Conservation (phyloP, 2,113 vertebrate genomes). For the Murina feae region DNA sequence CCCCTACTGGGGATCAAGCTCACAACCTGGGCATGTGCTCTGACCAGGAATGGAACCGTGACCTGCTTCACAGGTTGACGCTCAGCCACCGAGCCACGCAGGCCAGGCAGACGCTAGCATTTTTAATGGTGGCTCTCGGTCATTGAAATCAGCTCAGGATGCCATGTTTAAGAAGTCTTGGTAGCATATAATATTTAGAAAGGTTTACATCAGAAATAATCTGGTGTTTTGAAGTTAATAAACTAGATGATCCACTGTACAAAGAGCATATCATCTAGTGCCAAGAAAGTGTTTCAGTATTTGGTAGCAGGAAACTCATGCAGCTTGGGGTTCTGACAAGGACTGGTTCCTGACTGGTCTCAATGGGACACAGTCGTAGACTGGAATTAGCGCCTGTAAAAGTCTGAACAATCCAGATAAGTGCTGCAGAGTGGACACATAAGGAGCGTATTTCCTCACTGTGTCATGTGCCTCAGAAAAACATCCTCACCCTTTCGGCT, state of each 20-base stretch:
- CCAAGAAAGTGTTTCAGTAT: background rate
- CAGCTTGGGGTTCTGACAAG: background rate
- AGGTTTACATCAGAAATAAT: background rate
- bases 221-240: background rate
- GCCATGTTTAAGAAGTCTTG: background rate
- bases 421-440: accelerated
- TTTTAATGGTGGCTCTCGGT: background rate
- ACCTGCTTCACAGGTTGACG: too few species aligned
- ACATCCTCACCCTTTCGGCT: background rate
- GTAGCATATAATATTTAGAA: background rate
- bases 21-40: too few species aligned
- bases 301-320: background rate
- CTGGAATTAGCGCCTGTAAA: background rate
- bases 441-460: accelerated
- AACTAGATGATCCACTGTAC: background rate
- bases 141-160: background rate
- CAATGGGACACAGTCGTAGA: background rate
- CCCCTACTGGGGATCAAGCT: too few species aligned
- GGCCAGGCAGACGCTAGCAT: background rate
- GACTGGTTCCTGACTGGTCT: background rate
- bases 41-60: too few species aligned
- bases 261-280: background rate
- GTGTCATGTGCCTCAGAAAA: background rate
- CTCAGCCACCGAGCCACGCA: too few species aligned
- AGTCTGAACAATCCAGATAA: background rate